These are phyloP conservation scores for Esox masquinongy DNA, from an alignment of 2,797 vertebrate genomes.

Conservation along the genomic window DNA sequence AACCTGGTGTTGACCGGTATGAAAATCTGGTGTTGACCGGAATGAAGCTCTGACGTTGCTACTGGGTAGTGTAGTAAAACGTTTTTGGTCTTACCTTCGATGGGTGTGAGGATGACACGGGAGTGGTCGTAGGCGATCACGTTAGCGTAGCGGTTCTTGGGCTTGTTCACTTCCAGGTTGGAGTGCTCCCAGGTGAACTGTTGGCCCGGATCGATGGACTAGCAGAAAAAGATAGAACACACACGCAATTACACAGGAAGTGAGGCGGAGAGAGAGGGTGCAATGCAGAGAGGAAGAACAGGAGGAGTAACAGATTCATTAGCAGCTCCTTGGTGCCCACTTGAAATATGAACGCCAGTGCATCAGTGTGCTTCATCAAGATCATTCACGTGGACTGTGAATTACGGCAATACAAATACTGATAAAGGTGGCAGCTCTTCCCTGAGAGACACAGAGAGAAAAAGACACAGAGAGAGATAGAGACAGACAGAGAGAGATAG, in stretches of 20 bases:
- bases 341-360: conserved; percentile 50
- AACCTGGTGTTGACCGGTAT: neutral
- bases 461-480: conserved; percentile 29
- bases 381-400: conserved; percentile 52
- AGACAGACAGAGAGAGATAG: conserved; percentile 34
- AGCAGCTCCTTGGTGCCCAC: conserved; percentile 41
- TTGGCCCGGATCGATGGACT: conserved; percentile 98
- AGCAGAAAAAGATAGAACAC: conserved; percentile 29
- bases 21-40: neutral
- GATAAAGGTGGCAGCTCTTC: conserved; percentile 52
- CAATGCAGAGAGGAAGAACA: conserved; percentile 32
- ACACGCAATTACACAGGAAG: neutral
- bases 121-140: conserved; percentile 99
- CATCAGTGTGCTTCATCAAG: conserved; percentile 39
- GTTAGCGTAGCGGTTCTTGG: conserved; percentile 97
- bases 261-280: neutral
- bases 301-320: conserved; percentile 28
- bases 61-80: neutral
- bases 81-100: conserved; percentile 82
- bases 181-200: conserved; percentile 99
- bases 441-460: conserved; percentile 18
- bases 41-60: neutral
- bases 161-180: conserved; percentile 98
- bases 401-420: conserved; percentile 60
- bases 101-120: conserved; percentile 91